Evolutionary conservation across 2,888 invertebrate genomes (phyloP).

Genomic region (Ellobium chinense): DNA sequence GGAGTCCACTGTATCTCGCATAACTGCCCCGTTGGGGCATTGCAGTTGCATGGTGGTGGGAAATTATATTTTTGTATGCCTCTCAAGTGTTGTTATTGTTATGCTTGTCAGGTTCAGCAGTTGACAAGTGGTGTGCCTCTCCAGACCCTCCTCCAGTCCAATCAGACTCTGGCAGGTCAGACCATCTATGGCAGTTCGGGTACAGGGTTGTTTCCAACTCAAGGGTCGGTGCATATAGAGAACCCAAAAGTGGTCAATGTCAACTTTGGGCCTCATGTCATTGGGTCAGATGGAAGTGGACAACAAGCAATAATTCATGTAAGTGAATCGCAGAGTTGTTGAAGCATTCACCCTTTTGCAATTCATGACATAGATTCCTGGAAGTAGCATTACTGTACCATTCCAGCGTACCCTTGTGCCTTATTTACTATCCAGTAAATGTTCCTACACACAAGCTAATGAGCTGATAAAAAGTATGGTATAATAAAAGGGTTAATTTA

Average conservation of each 20-base stretch:
- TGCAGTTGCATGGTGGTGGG: no score
- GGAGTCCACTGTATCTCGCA: background rate
- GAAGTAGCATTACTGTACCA: no score
- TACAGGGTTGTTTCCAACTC: conserved; percentile 35
- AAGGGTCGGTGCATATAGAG: conserved; percentile 45
- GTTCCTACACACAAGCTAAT: no score
- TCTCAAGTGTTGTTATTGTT: background rate
- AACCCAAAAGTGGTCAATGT: conserved; percentile 48
- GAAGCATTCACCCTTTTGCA: no score
- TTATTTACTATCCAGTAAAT: no score
- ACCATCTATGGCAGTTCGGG: conserved; percentile 29
- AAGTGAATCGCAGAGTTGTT: no score
- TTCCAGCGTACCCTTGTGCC: no score
- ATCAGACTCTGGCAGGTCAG: conserved; percentile 33
- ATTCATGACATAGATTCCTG: no score
- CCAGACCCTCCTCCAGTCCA: conserved; percentile 38
- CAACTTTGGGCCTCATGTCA: conserved; percentile 46
- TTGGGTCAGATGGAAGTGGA: conserved; percentile 38
- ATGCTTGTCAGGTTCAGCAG: conserved; percentile 18
- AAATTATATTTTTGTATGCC: background rate
- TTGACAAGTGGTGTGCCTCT: conserved; percentile 30
- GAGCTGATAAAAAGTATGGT: no score
- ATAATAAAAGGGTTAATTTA: no score
- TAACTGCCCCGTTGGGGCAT: background rate
- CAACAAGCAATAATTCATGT: conserved; percentile 45